Conservation (phyloP, 2,113 vertebrate species). For the Archilochus colubris region DNA sequence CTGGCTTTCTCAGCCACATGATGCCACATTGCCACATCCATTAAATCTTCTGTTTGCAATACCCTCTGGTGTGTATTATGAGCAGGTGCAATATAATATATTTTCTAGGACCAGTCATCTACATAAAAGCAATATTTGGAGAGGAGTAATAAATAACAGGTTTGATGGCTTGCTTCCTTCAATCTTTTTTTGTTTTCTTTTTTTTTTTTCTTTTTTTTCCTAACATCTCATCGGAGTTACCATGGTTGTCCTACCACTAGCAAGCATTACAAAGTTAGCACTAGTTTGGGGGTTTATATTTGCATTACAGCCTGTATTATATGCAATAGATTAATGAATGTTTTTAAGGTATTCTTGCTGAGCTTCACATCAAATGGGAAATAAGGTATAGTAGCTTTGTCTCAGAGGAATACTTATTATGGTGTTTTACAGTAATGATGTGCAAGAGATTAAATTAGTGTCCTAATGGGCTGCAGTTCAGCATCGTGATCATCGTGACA, state of each 20-base stretch:
- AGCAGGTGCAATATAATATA: neutral
- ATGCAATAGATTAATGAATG: neutral
- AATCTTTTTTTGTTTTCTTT: neutral
- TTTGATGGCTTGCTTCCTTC: neutral
- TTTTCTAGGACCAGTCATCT: neutral
- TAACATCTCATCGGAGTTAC: neutral
- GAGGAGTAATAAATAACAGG: neutral
- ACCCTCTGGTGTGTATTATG: neutral
- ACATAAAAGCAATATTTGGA: neutral
- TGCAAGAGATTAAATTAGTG: conserved; percentile 30
- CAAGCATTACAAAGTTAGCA: neutral
- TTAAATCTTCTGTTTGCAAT: neutral
- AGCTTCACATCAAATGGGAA: neutral
- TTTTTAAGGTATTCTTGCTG: neutral
- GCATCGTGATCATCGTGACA: neutral
- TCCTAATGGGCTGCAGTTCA: conserved; percentile 42
- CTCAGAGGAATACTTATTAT: neutral
- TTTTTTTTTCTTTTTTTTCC: neutral
- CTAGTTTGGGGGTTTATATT: neutral
- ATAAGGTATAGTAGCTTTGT: neutral
- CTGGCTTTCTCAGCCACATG: neutral
- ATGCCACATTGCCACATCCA: neutral
- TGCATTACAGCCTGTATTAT: neutral
- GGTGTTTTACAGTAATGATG: conserved; percentile 11
- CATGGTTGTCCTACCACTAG: neutral